Evolutionary conservation across 2,113 vertebrate genomes (phyloP).

Genomic region (Cynoglossus semilaevis): DNA sequence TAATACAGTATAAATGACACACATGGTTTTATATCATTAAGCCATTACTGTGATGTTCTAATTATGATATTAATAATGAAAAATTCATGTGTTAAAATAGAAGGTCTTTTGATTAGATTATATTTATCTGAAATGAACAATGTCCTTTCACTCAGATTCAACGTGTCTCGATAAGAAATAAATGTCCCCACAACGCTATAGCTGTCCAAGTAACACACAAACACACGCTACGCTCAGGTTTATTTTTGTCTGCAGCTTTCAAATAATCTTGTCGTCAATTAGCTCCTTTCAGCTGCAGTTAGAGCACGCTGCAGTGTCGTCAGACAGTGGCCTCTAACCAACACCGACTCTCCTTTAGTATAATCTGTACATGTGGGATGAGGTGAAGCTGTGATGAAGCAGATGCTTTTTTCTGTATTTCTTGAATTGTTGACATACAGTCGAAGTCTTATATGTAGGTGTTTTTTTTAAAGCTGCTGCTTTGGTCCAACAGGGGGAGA

Average conservation of each 20-base stretch:
- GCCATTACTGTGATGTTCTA: not conserved
- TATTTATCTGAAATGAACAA: too few species aligned
- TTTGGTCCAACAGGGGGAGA: slow-evolving; percentile 73
- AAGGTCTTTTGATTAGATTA: too few species aligned
- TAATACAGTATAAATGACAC: too few species aligned
- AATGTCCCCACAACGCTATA: too few species aligned
- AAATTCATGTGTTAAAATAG: too few species aligned
- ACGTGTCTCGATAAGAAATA: slow-evolving; percentile 14
- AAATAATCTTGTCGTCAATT: slow-evolving; percentile 60
- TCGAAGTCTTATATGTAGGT: too few species aligned
- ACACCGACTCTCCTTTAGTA: slow-evolving; percentile 39
- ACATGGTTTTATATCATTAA: too few species aligned
- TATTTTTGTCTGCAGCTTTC: slow-evolving; percentile 65
- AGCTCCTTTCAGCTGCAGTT: slow-evolving; percentile 67
- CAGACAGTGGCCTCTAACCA: slow-evolving; percentile 30
- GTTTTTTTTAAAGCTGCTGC: not conserved
- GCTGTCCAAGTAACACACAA: slow-evolving; percentile 43
- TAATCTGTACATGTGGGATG: slow-evolving; percentile 3
- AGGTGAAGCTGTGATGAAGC: not conserved
- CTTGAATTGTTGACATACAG: too few species aligned
- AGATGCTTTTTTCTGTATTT: too few species aligned
- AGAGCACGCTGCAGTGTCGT: slow-evolving; percentile 46
- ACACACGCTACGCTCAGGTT: slow-evolving; percentile 33
- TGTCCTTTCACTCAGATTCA: too few species aligned
- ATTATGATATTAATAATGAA: too few species aligned